These are phyloP conservation scores for Ormyrus nitidulus DNA, from an alignment of 2,888 invertebrate genomes.

Conservation along the genomic window DNA sequence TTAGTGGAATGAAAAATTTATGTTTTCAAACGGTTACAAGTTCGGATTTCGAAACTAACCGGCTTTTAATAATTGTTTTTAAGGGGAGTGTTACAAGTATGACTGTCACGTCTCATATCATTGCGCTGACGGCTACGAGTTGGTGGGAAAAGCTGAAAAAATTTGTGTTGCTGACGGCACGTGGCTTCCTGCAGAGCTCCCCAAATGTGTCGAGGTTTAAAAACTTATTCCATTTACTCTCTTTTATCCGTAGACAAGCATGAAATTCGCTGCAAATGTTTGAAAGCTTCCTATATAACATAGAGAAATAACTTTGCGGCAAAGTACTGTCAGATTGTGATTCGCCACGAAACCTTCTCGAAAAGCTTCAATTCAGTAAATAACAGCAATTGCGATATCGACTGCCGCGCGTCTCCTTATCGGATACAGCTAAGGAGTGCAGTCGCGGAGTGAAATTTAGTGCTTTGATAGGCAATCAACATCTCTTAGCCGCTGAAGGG, in stretches of 20 bases:
- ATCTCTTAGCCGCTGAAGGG: conserved; percentile 7
- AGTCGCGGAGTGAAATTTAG: neutral
- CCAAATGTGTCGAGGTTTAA: conserved; percentile 86
- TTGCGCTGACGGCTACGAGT: conserved; percentile 94
- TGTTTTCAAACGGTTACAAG: too few relatives aligned
- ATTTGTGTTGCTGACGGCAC: conserved; percentile 94
- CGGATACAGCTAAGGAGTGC: neutral
- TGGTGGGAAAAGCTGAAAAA: conserved; percentile 90
- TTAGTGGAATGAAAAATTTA: too few relatives aligned
- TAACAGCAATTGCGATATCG: too few relatives aligned
- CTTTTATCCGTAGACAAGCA: too few relatives aligned
- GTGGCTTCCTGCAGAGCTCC: conserved; percentile 93
- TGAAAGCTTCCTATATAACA: too few relatives aligned
- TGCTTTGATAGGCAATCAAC: conserved; percentile 27
- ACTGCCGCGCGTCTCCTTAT: neutral
- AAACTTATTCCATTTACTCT: conserved; percentile 24
- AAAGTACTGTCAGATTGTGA: too few relatives aligned
- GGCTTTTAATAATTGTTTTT: conserved; percentile 31
- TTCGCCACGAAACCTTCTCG: too few relatives aligned
- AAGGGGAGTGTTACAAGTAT: conserved; percentile 92
- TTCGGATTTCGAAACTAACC: too few relatives aligned
- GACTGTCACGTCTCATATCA: conserved; percentile 93
- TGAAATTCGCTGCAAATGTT: too few relatives aligned
- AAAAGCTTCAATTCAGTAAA: too few relatives aligned
- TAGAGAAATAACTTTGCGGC: too few relatives aligned